These are phyloP conservation scores for Apodemia mormo DNA, from an alignment of 2,888 invertebrate genomes.

Conservation along the genomic window DNA sequence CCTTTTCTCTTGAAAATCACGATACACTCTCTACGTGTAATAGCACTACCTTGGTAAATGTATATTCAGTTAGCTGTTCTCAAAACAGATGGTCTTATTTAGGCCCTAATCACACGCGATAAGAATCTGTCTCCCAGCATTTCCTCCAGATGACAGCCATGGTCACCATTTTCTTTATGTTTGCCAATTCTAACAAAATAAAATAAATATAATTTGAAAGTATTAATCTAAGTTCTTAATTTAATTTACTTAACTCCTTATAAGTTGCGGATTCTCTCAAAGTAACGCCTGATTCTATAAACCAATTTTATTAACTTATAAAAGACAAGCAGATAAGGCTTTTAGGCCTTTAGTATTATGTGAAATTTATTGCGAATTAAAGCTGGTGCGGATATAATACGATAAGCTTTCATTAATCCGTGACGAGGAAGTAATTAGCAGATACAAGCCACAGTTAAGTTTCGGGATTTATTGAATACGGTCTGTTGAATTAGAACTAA, in stretches of 20 bases:
- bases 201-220: background rate
- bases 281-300: constrained; percentile 4
- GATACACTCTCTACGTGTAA: too few species aligned
- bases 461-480: constrained; percentile 26
- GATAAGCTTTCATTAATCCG: constrained; percentile 30
- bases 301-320: constrained; percentile 5
- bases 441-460: constrained; percentile 28
- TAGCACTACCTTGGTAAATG: too few species aligned
- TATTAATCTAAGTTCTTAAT: background rate
- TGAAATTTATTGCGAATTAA: constrained; percentile 13
- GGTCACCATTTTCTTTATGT: too few species aligned
- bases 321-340: constrained; percentile 4
- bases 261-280: background rate
- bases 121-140: too few species aligned
- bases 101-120: too few species aligned
- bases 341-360: constrained; percentile 13
- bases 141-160: too few species aligned
- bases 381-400: constrained; percentile 19
- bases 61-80: too few species aligned
- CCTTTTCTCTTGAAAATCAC: too few species aligned
- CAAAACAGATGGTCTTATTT: too few species aligned
- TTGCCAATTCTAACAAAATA: too few species aligned
- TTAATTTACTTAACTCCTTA: background rate
- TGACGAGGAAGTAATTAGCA: constrained; percentile 31
- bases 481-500: constrained; percentile 18